Evolutionary conservation across 1,140 invertebrate species (phyloP).

Genomic region (Drosophila sturtevanti): DNA sequence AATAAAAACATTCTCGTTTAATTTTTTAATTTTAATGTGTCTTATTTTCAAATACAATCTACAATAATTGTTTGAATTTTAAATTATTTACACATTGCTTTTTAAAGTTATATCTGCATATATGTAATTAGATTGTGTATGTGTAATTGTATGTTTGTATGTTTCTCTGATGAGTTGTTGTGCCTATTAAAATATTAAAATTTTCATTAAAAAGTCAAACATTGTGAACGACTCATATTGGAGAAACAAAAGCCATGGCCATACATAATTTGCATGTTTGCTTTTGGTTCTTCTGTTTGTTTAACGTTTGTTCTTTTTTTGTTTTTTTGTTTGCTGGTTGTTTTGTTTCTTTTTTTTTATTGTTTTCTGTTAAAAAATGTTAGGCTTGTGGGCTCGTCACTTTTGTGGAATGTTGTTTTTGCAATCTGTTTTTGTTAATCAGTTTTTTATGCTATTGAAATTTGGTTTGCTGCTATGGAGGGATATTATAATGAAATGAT

Average conservation of each 20-base stretch:
- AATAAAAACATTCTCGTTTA: constrained; percentile 6
- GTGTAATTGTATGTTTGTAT: not conserved
- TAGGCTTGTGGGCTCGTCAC: constrained; percentile 27
- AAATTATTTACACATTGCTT: constrained; percentile 48
- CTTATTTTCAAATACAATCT: constrained; percentile 14
- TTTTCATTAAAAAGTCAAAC: constrained; percentile 76
- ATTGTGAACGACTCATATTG: constrained; percentile 27
- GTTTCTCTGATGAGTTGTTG: constrained; percentile 27
- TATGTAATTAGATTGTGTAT: not conserved
- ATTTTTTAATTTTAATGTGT: constrained; percentile 4
- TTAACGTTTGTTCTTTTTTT: constrained; percentile 28
- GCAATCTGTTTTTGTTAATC: constrained; percentile 34
- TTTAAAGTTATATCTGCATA: constrained; percentile 14
- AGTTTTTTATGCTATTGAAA: constrained; percentile 53
- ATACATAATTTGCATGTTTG: constrained; percentile 64
- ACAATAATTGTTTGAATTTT: constrained; percentile 44
- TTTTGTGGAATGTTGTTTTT: constrained; percentile 44
- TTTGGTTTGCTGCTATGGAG: constrained; percentile 9
- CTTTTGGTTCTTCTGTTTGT: not conserved
- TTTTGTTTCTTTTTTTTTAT: constrained; percentile 28
- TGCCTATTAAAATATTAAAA: constrained; percentile 66
- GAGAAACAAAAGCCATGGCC: constrained; percentile 25
- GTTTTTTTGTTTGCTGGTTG: constrained; percentile 26
- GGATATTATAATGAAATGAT: constrained; percentile 16
- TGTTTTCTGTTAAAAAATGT: constrained; percentile 16